These are phyloP conservation scores for Eupithecia pulchellata DNA, from an alignment of 2,888 invertebrate genomes.

Conservation along the genomic window DNA sequence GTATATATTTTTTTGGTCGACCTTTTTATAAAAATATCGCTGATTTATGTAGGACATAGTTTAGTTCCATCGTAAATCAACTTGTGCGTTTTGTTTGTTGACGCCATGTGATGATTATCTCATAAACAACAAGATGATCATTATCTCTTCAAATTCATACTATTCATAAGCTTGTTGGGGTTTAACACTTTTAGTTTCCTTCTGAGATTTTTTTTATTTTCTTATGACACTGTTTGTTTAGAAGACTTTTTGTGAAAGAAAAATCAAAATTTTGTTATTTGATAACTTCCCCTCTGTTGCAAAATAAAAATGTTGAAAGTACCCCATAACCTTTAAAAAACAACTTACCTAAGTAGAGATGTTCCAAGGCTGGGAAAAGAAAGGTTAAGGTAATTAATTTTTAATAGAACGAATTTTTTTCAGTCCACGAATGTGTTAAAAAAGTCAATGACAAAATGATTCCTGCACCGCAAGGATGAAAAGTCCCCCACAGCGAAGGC, in stretches of 20 bases:
- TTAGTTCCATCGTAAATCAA: constrained; percentile 49
- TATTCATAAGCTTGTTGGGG: constrained; percentile 23
- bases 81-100: neutral
- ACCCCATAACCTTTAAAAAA: too few species aligned
- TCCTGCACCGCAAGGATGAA: neutral
- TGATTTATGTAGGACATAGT: neutral
- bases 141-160: constrained; percentile 43
- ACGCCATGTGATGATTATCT: too few species aligned
- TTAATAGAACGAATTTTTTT: too few species aligned
- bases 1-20: too few species aligned
- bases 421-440: neutral
- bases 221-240: neutral
- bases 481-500: constrained; percentile 48
- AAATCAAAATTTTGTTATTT: too few species aligned
- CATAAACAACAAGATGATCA: constrained; percentile 32
- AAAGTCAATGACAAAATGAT: neutral
- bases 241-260: neutral
- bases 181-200: constrained; percentile 43
- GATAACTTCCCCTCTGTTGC: too few species aligned
- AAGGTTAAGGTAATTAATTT: neutral
- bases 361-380: neutral
- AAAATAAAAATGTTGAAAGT: too few species aligned
- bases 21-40: neutral
- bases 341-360: neutral
- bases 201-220: constrained; percentile 18